Conservation (phyloP, 2,113 vertebrate genomes). For the Elanus axillaris region DNA sequence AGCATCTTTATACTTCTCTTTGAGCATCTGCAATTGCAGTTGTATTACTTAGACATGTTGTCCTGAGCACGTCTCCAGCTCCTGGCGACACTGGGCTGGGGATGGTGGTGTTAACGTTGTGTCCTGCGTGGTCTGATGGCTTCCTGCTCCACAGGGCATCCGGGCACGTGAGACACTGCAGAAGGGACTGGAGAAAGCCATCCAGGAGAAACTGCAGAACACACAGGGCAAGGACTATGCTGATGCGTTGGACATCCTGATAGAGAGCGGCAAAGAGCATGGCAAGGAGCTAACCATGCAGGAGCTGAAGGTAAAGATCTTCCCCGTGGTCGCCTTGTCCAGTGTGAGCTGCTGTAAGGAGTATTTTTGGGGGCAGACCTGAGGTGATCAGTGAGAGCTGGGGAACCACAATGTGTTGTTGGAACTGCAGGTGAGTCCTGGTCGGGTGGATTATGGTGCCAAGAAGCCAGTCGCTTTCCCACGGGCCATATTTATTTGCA, state of each 20-base stretch:
- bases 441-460: neutral
- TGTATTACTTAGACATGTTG: neutral
- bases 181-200: slow-evolving; percentile 91
- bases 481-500: accelerated
- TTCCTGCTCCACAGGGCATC: slow-evolving; percentile 79
- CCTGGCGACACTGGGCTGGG: neutral
- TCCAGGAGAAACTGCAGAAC: slow-evolving; percentile 90
- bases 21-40: neutral
- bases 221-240: slow-evolving; percentile 92
- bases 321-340: accelerated
- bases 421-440: neutral
- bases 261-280: slow-evolving; percentile 93
- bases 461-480: neutral
- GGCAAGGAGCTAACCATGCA: slow-evolving; percentile 96
- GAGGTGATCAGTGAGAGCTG: neutral
- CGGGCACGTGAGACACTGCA: slow-evolving; percentile 89
- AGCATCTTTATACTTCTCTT: neutral
- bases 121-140: neutral
- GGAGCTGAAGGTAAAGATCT: slow-evolving; percentile 87
- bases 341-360: neutral
- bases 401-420: accelerated
- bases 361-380: neutral
- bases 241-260: slow-evolving; percentile 91
- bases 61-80: neutral
- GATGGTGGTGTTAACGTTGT: neutral